A percentile compares a stretch with the other conserved stretches of the same genome.
phyloP scores from a whole-genome alignment of 1,140 invertebrate genomes.

The Drosophila orena region DNA sequence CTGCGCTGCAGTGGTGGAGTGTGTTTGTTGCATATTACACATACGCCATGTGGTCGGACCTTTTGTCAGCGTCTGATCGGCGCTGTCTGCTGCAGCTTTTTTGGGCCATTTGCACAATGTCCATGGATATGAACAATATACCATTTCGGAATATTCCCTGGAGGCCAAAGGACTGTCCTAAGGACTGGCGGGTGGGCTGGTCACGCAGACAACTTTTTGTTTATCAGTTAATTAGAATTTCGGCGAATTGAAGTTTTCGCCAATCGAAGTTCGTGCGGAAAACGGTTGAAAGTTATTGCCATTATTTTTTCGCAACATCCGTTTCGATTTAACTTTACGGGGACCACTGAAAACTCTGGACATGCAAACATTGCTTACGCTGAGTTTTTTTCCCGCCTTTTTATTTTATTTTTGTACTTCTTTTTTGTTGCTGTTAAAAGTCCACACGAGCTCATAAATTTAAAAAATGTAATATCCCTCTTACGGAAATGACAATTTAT shows the following conservation, averaged over 20 bases:
- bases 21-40: constrained; percentile 30
- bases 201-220: constrained; percentile 48
- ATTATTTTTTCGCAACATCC: constrained; percentile 55
- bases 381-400: constrained; percentile 17
- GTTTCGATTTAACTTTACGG: constrained; percentile 75
- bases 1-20: not conserved
- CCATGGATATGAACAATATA: constrained; percentile 64
- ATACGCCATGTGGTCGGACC: constrained; percentile 53
- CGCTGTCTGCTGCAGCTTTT: constrained; percentile 36
- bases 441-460: constrained; percentile 75
- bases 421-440: constrained; percentile 41
- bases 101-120: constrained; percentile 50
- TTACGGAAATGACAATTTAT: constrained; percentile 84
- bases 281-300: constrained; percentile 60
- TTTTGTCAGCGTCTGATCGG: constrained; percentile 47
- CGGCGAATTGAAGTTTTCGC: constrained; percentile 28
- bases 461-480: constrained; percentile 84
- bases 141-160: constrained; percentile 31
- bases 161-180: not conserved
- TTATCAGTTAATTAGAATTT: constrained; percentile 82
- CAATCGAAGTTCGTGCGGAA: constrained; percentile 66
- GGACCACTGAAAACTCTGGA: constrained; percentile 28
- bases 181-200: constrained; percentile 8
- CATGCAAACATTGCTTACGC: constrained; percentile 59
- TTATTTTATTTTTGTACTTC: constrained; percentile 12